Evolutionary conservation across 2,113 vertebrate genomes (phyloP).

Genomic region (Butorides virescens): DNA sequence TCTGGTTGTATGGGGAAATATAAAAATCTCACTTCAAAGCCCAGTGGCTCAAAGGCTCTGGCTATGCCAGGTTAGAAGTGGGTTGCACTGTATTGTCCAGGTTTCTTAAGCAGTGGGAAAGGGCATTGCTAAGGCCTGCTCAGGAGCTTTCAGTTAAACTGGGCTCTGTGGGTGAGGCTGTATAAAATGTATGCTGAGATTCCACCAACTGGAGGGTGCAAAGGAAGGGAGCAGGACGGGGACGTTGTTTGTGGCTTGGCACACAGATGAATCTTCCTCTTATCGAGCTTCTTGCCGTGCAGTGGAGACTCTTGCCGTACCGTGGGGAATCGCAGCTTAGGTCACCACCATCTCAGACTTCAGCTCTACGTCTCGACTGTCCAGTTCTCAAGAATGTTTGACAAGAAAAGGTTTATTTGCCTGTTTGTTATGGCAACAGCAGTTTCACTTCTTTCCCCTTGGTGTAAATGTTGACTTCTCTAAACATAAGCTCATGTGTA

Average conservation of each 20-base stretch:
- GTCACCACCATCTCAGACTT: not conserved
- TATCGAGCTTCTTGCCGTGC: fast-evolving
- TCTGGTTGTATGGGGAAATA: not conserved
- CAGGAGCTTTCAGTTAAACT: fast-evolving
- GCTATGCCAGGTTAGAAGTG: not conserved
- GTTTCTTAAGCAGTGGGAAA: not conserved
- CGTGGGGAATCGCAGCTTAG: fast-evolving
- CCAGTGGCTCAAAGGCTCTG: fast-evolving
- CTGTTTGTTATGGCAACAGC: not conserved
- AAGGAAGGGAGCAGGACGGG: not conserved
- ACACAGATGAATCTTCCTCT: not conserved
- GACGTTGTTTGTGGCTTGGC: fast-evolving
- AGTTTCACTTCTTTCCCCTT: not conserved
- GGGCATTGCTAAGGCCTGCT: not conserved
- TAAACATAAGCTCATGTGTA: not conserved
- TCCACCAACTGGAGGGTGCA: no score
- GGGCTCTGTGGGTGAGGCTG: not conserved
- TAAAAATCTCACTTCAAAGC: not conserved
- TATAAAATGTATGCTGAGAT: not conserved
- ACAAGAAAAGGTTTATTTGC: not conserved
- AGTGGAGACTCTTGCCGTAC: fast-evolving
- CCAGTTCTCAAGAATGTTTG: not conserved
- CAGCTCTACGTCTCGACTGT: fast-evolving
- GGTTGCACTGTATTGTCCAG: fast-evolving
- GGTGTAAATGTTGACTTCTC: not conserved